Conservation (phyloP, 1,140 invertebrate species). For the Trichonephila inaurata region DNA sequence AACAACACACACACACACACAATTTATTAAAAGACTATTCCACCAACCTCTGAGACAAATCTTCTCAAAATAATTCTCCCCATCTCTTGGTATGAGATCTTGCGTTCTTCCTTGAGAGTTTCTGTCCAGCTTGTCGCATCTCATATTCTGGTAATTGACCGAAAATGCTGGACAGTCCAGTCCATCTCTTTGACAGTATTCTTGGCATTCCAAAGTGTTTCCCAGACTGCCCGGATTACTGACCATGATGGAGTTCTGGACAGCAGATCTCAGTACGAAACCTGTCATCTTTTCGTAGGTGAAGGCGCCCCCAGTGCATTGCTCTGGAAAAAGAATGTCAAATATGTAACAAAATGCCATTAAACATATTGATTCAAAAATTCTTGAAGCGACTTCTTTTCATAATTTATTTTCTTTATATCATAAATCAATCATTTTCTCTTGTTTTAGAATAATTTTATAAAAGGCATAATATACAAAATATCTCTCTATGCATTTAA, state of each 20-base stretch:
- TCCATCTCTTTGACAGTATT: conserved; percentile 80
- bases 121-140: conserved; percentile 82
- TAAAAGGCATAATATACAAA: too few species aligned
- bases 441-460: too few species aligned
- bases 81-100: conserved; percentile 81
- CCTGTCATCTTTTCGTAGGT: conserved; percentile 83
- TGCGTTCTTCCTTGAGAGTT: conserved; percentile 82
- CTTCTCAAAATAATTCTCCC: conserved; percentile 83
- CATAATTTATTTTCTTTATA: too few species aligned
- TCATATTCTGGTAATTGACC: conserved; percentile 81
- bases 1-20: too few species aligned
- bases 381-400: too few species aligned
- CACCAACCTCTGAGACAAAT: conserved; percentile 82
- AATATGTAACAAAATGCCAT: too few species aligned
- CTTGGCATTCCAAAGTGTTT: conserved; percentile 80
- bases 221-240: conserved; percentile 80
- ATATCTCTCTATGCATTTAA: too few species aligned
- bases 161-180: conserved; percentile 82
- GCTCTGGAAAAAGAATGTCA: conserved; percentile 78
- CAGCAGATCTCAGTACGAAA: conserved; percentile 81
- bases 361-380: too few species aligned
- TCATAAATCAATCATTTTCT: too few species aligned
- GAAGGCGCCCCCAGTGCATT: conserved; percentile 82
- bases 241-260: conserved; percentile 80
- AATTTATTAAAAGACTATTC: background rate